These are phyloP conservation scores for Nebria brevicollis DNA, from an alignment of 2,888 invertebrate species.

Conservation along the genomic window DNA sequence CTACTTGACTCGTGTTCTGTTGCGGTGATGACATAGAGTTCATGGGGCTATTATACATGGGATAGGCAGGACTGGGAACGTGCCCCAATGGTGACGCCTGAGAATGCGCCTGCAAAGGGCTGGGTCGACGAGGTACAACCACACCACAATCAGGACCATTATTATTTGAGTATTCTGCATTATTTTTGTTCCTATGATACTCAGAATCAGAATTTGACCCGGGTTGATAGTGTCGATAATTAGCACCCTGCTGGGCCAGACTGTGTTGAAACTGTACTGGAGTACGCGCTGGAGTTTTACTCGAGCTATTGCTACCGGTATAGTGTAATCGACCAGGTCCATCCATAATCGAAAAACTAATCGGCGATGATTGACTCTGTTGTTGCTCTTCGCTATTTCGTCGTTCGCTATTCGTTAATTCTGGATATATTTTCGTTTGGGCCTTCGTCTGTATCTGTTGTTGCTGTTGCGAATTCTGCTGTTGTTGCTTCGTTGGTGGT, in stretches of 20 bases:
- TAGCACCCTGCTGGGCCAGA: constrained; percentile 62
- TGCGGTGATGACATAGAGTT: constrained; percentile 79
- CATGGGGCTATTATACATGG: constrained; percentile 86
- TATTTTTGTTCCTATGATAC: constrained; percentile 67
- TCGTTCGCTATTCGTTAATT: constrained; percentile 62
- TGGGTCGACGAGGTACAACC: constrained; percentile 74
- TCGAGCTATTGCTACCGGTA: constrained; percentile 66
- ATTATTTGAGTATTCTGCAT: constrained; percentile 62
- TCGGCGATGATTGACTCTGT: constrained; percentile 74
- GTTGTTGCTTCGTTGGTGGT: constrained; percentile 63
- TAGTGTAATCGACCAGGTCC: constrained; percentile 73
- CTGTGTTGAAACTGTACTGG: constrained; percentile 66
- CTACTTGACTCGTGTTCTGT: constrained; percentile 66
- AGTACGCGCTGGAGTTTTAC: constrained; percentile 64
- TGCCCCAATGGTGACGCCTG: constrained; percentile 79
- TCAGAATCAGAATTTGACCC: constrained; percentile 69
- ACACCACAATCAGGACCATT: constrained; percentile 69
- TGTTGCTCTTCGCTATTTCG: constrained; percentile 63
- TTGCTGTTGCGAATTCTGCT: constrained; percentile 55
- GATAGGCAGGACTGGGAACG: constrained; percentile 82
- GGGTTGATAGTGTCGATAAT: constrained; percentile 73
- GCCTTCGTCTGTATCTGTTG: constrained; percentile 76
- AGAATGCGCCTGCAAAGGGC: constrained; percentile 75
- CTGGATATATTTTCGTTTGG: constrained; percentile 81
- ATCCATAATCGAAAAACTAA: constrained; percentile 81